phyloP scores from a whole-genome alignment of 1,140 invertebrate species.

The Ips typographus region DNA sequence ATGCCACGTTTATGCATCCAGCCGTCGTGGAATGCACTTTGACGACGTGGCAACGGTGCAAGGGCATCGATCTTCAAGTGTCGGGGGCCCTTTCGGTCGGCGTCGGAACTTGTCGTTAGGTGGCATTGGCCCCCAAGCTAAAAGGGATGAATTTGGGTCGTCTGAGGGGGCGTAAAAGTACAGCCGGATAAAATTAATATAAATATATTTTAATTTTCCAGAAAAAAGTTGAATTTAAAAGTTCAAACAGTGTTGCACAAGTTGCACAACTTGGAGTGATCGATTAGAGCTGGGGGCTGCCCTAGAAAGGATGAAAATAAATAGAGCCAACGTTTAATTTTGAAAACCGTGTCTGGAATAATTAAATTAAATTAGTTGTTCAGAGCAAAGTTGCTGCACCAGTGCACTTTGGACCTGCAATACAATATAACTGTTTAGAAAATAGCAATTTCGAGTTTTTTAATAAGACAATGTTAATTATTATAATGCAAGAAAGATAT shows the following conservation, averaged over 20 bases:
- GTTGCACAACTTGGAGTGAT: too few relatives aligned
- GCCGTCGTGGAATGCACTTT: conserved; percentile 12
- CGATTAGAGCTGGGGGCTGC: too few relatives aligned
- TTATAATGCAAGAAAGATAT: too few relatives aligned
- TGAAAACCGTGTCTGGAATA: too few relatives aligned
- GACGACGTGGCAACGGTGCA: conserved; percentile 5
- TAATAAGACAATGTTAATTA: too few relatives aligned
- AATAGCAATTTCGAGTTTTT: too few relatives aligned
- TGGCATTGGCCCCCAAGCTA: conserved; percentile 14
- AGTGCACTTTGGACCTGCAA: too few relatives aligned
- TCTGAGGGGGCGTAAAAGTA: neutral
- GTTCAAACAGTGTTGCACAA: neutral
- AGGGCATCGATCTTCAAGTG: conserved; percentile 9
- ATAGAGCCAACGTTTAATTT: neutral
- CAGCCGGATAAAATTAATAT: conserved; percentile 3
- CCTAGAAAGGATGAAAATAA: neutral
- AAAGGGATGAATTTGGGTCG: conserved; percentile 16
- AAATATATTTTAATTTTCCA: conserved; percentile 4
- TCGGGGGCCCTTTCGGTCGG: conserved; percentile 8
- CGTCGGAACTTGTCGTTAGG: conserved; percentile 8
- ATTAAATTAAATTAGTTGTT: too few relatives aligned
- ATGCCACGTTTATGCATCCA: conserved; percentile 10
- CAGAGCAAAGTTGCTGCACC: too few relatives aligned
- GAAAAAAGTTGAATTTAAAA: neutral
- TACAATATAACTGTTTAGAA: too few relatives aligned